Evolutionary conservation across 1,140 invertebrate genomes (phyloP).

Genomic region (Hermatobates lingyangjiaoensis): DNA sequence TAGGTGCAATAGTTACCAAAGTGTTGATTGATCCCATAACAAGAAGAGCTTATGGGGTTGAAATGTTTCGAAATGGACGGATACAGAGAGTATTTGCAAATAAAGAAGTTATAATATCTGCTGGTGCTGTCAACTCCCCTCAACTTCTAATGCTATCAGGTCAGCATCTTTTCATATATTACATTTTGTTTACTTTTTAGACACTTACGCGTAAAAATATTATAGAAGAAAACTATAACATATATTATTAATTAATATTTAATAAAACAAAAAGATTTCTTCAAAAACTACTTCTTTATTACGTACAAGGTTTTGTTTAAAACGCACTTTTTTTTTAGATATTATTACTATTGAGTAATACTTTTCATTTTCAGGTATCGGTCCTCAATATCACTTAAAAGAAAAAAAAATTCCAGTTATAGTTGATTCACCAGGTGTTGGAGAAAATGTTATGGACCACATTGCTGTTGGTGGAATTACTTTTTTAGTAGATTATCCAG

Average conservation of each 20-base stretch:
- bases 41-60: constrained; percentile 52
- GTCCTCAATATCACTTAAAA: constrained; percentile 37
- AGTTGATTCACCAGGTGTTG: constrained; percentile 49
- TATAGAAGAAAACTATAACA: no score
- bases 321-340: no score
- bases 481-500: constrained; percentile 59
- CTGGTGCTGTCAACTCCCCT: constrained; percentile 55
- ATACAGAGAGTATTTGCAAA: constrained; percentile 43
- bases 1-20: constrained; percentile 56
- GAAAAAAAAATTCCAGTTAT: constrained; percentile 33
- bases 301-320: no score
- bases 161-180: no score
- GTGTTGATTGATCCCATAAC: constrained; percentile 48
- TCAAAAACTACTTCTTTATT: no score
- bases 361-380: constrained; percentile 39
- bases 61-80: constrained; percentile 47
- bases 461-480: constrained; percentile 58
- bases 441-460: constrained; percentile 64
- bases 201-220: no score
- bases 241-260: no score
- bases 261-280: no score
- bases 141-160: constrained; percentile 69
- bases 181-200: no score
- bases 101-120: constrained; percentile 59
- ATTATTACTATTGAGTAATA: no score